These are phyloP conservation scores for Terrapene triunguis DNA, from an alignment of 2,113 vertebrate genomes.

Conservation along the genomic window DNA sequence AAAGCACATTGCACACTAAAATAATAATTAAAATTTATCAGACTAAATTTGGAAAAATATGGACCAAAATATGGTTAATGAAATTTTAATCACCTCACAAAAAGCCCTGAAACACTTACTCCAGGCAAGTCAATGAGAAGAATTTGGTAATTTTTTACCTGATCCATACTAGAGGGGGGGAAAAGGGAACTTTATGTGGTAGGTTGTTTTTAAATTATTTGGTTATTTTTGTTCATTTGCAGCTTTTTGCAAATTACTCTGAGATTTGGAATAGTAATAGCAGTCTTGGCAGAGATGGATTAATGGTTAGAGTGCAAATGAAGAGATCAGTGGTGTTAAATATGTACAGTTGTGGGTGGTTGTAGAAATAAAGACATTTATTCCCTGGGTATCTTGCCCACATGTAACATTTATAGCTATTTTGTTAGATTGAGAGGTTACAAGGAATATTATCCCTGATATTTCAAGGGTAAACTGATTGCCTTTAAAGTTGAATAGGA, in stretches of 20 bases:
- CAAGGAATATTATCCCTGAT: background rate
- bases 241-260: background rate
- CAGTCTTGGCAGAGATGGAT: background rate
- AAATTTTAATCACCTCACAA: background rate
- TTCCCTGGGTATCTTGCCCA: background rate
- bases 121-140: background rate
- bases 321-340: background rate
- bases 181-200: background rate
- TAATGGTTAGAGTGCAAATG: background rate
- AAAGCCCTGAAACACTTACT: background rate
- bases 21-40: background rate
- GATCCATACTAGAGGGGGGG: too few species aligned
- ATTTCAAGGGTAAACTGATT: background rate
- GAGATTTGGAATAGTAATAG: background rate
- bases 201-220: background rate
- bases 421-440: conserved; percentile 2
- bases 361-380: background rate
- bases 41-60: background rate
- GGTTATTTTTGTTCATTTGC: background rate
- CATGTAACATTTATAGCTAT: background rate
- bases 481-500: background rate
- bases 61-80: background rate
- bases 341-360: background rate
- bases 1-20: background rate
- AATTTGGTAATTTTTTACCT: background rate